A percentile compares a stretch with the other conserved stretches of the same genome.
Conservation (phyloP, 1,140 invertebrate genomes). For the Carcinoscorpius rotundicauda region DNA sequence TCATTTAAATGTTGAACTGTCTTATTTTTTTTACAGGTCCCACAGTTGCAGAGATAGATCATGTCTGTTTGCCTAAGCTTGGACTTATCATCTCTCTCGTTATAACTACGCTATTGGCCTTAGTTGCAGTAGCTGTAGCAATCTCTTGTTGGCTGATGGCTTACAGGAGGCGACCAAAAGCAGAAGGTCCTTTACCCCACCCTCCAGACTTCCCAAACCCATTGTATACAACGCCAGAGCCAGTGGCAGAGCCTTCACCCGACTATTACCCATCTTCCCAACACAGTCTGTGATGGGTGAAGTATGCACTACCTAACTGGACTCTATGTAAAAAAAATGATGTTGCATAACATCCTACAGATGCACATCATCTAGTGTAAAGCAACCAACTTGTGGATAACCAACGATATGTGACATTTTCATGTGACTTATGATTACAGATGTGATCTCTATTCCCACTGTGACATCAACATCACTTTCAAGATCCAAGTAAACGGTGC, state of each 20-base stretch:
- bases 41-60: constrained; percentile 51
- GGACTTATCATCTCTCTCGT: constrained; percentile 83
- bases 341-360: too few species aligned
- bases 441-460: too few species aligned
- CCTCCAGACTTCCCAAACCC: constrained; percentile 90
- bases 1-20: too few species aligned
- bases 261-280: constrained; percentile 46
- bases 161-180: constrained; percentile 61
- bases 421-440: too few species aligned
- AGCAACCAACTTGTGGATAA: too few species aligned
- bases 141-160: constrained; percentile 92
- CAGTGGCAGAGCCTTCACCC: constrained; percentile 59
- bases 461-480: too few species aligned
- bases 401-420: too few species aligned
- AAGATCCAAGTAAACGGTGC: too few species aligned
- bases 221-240: constrained; percentile 71
- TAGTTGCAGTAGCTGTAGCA: constrained; percentile 83
- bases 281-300: constrained; percentile 12
- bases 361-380: too few species aligned
- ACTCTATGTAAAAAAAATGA: too few species aligned
- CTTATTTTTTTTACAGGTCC: constrained; percentile 42
- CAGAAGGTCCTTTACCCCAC: constrained; percentile 76
- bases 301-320: too few species aligned
- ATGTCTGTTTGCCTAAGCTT: constrained; percentile 85
- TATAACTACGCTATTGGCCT: constrained; percentile 74